A percentile compares a stretch with the other conserved stretches of the same genome.
phyloP scores from a whole-genome alignment of 2,797 vertebrate genomes.

The Sphenodon punctatus region DNA sequence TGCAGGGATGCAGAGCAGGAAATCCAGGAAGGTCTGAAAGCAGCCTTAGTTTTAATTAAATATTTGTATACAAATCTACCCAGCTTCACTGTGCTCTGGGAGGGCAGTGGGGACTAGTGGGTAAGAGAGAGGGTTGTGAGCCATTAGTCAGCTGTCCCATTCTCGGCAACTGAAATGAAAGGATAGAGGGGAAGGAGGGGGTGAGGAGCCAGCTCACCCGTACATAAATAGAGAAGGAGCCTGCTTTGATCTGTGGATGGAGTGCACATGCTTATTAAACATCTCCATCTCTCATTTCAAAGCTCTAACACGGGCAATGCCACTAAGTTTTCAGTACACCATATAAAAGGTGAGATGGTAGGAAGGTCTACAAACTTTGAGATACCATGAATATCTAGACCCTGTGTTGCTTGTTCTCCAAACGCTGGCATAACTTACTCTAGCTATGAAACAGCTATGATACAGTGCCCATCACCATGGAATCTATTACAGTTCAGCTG shows the following conservation, averaged over 20 bases:
- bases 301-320: background rate
- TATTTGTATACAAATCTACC: too few relatives aligned
- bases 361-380: background rate
- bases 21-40: too few relatives aligned
- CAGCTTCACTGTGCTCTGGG: too few relatives aligned
- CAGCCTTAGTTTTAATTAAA: too few relatives aligned
- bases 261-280: background rate
- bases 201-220: too few relatives aligned
- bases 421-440: background rate
- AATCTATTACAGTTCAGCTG: background rate
- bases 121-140: too few relatives aligned
- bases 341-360: background rate
- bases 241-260: background rate
- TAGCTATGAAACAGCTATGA: background rate
- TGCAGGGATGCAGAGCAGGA: too few relatives aligned
- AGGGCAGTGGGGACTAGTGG: too few relatives aligned
- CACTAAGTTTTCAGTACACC: accelerated
- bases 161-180: too few relatives aligned
- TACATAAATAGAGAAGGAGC: too few relatives aligned
- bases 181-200: too few relatives aligned
- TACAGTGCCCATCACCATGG: background rate
- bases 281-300: background rate
- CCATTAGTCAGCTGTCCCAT: too few relatives aligned
- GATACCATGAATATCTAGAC: background rate
- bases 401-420: background rate